These are phyloP conservation scores for Drosophila nigrodunni DNA, from an alignment of 1,140 invertebrate species.

Conservation along the genomic window DNA sequence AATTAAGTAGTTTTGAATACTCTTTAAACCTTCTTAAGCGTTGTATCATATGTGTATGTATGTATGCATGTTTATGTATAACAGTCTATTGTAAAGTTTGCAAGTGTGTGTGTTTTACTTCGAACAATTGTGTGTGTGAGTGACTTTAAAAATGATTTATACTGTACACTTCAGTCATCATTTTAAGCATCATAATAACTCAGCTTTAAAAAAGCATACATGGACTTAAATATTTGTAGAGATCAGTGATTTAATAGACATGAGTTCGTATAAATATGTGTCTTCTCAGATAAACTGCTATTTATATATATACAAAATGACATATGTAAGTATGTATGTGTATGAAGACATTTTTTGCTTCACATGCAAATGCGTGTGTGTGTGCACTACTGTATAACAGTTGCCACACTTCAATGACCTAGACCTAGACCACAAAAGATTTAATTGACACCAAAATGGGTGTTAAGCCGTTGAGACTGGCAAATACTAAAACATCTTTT, in stretches of 20 bases:
- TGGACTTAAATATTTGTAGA: too few species aligned
- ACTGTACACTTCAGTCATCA: not conserved
- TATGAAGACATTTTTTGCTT: constrained; percentile 11
- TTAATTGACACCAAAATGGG: constrained; percentile 25
- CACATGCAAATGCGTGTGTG: constrained; percentile 14
- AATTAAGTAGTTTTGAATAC: too few species aligned
- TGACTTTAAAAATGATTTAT: too few species aligned
- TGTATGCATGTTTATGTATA: too few species aligned
- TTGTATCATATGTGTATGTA: too few species aligned
- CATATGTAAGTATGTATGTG: not conserved
- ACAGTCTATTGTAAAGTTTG: too few species aligned
- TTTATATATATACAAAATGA: not conserved
- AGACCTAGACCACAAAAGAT: constrained; percentile 34
- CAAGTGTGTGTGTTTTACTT: too few species aligned
- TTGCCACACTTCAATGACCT: constrained; percentile 24
- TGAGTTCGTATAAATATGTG: too few species aligned
- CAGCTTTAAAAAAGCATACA: not conserved
- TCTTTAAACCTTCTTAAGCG: too few species aligned
- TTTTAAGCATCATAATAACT: not conserved
- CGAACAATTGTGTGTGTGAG: too few species aligned
- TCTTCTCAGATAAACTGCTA: not conserved
- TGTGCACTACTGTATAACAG: constrained; percentile 7
- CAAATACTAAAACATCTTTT: not conserved
- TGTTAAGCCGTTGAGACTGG: not conserved
- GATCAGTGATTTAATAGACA: too few species aligned